A percentile compares a stretch with the other conserved stretches of the same genome.
Evolutionary conservation across 2,113 vertebrate genomes (phyloP).

Genomic region (Cyprinus carpio): DNA sequence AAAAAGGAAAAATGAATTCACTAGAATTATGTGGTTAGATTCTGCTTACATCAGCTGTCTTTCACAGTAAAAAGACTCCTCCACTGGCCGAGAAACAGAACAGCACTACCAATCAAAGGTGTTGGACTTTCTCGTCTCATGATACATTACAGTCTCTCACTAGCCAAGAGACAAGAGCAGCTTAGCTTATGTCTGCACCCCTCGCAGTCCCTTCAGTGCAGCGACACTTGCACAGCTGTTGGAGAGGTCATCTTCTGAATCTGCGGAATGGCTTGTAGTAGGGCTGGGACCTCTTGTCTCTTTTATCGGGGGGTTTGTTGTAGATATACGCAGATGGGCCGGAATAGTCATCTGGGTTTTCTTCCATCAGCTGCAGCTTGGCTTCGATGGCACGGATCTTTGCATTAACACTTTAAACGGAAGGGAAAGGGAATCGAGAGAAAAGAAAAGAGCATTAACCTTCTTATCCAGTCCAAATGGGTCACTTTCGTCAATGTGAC

Average conservation of each 20-base stretch:
- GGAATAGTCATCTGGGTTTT: slow-evolving; percentile 90
- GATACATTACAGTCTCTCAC: slow-evolving; percentile 29
- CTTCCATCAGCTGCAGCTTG: slow-evolving; percentile 99
- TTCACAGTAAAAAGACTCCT: background rate
- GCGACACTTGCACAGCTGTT: background rate
- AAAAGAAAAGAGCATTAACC: slow-evolving; percentile 7
- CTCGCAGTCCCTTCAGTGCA: background rate
- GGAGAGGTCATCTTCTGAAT: slow-evolving; percentile 77
- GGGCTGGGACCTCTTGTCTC: slow-evolving; percentile 84
- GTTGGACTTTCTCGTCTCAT: slow-evolving; percentile 9
- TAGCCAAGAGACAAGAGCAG: slow-evolving; percentile 29
- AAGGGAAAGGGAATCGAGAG: slow-evolving; percentile 24
- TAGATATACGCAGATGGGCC: slow-evolving; percentile 89
- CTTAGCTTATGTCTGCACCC: background rate
- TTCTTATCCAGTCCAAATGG: background rate
- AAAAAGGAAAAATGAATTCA: background rate
- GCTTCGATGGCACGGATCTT: slow-evolving; percentile 98
- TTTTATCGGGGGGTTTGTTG: slow-evolving; percentile 93
- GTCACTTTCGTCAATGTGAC: background rate
- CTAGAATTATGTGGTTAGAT: slow-evolving; percentile 2
- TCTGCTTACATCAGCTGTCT: slow-evolving; percentile 12
- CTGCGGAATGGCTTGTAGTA: slow-evolving; percentile 81
- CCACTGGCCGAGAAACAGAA: slow-evolving; percentile 2
- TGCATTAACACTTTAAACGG: slow-evolving; percentile 83
- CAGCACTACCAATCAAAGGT: slow-evolving; percentile 3